Conservation (phyloP, 2,888 invertebrate species). For the Erpobdella octoculata region DNA sequence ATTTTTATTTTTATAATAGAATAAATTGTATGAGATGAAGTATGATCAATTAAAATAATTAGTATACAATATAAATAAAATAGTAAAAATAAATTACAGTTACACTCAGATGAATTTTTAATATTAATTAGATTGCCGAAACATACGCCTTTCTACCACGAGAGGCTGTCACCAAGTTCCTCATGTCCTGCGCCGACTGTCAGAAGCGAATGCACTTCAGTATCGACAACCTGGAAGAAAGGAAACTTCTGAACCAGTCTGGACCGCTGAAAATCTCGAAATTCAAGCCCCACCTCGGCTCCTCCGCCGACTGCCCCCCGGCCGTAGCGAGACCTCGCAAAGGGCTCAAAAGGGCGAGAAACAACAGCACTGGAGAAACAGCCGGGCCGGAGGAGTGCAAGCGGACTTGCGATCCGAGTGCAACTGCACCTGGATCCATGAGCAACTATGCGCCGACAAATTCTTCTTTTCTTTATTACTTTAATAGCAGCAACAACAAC, state of each 20-base stretch:
- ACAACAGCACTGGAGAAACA: no score
- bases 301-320: background rate
- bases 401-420: no score
- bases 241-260: background rate
- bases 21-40: no score
- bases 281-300: background rate
- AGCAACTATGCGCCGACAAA: no score
- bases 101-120: no score
- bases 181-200: constrained; percentile 87
- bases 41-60: no score
- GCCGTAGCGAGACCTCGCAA: background rate
- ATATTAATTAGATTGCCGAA: constrained; percentile 97
- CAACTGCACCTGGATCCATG: no score
- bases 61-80: no score
- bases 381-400: no score
- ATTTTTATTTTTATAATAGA: background rate
- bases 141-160: constrained; percentile 89
- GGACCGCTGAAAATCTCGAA: background rate
- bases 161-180: constrained; percentile 88
- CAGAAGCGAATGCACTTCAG: constrained; percentile 61
- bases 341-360: no score
- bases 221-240: constrained; percentile 40
- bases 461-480: no score
- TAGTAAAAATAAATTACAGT: no score
- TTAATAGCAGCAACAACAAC: background rate